Base-by-base conservation (phyloP, 2,797 vertebrate species). In the Anguilla anguilla region DNA sequence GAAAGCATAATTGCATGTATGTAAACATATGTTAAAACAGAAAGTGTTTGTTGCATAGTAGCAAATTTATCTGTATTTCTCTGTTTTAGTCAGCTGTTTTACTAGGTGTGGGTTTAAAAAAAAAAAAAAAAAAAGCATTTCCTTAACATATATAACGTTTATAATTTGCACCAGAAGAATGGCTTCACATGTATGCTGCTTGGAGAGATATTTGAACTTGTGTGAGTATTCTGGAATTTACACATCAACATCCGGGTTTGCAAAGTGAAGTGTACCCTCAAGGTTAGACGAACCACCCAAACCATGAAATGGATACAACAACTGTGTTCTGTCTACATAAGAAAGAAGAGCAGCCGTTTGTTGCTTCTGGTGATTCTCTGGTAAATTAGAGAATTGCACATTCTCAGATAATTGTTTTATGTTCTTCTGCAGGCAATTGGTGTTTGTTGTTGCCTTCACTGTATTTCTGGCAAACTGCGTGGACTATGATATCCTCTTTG, bases 101-200 rank as follows among this genome's bases (percentile, higher is more conserved):
- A 3, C 22, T 43, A 43, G 35, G 17, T 79, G 74, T 39, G 22
- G 0, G 1, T 3, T 46, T 49, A n/a, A n/a, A n/a, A n/a, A n/a
- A n/a, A n/a, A n/a, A 0, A 22, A 61, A 61, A 61, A 61, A 61
- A 25, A 79, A 15, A 83, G 28, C 17, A 92, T 93, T 91, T 96
- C 95, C 97, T 98, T 98, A 95, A 98, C 94, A 17, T 86, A 82
- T 15, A 57, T 85, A 89, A 99, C 97, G 94, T 99, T 88, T 99
- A 99, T 97, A 99, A 99, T 92, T 95, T 99, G 89, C 99, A 99
- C 91, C 99, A 99, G 96, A 99, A 99, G 96, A 99, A 99, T 96
- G 99, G 99, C 91, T 99, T 99, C 94, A 99, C 97, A 15, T 99
- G 99, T 92, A 99, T 99, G 99, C 96, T 99, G 86, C 94, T 99